Percentiles rank a stretch among this genome's conserved stretches.
These are phyloP conservation scores for Carposina sasakii DNA, from an alignment of 1,140 invertebrate species.

Conservation along the genomic window DNA sequence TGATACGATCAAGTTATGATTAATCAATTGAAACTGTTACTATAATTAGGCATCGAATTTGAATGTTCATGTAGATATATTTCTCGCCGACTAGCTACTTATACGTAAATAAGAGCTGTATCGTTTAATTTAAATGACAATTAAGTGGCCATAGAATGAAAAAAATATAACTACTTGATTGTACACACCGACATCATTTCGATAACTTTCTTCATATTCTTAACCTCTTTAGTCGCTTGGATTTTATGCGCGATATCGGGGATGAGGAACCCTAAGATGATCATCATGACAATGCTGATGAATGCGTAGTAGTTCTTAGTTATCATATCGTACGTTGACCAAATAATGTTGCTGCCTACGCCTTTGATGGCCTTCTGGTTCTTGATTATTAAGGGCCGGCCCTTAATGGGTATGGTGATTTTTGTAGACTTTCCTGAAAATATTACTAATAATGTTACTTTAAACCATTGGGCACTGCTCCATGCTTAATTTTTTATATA, in stretches of 20 bases:
- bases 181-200: conserved; percentile 37
- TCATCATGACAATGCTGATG: conserved; percentile 21
- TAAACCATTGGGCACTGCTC: too few species aligned
- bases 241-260: conserved; percentile 33
- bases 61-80: too few species aligned
- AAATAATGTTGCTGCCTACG: conserved; percentile 2
- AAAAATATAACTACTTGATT: neutral
- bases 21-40: too few species aligned
- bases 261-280: conserved; percentile 33
- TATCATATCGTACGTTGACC: conserved; percentile 16
- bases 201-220: conserved; percentile 39
- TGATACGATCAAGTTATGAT: too few species aligned
- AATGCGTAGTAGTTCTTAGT: conserved; percentile 24
- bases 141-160: neutral
- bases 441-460: too few species aligned
- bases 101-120: too few species aligned
- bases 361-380: neutral
- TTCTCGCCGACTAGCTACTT: too few species aligned
- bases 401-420: too few species aligned
- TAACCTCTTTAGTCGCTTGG: conserved; percentile 32
- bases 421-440: too few species aligned
- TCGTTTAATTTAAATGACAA: too few species aligned
- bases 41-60: too few species aligned
- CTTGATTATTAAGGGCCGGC: neutral
- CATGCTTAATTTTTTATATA: too few species aligned